phyloP scores from a whole-genome alignment of 2,888 invertebrate genomes.

The Neocrepidodera transversa region DNA sequence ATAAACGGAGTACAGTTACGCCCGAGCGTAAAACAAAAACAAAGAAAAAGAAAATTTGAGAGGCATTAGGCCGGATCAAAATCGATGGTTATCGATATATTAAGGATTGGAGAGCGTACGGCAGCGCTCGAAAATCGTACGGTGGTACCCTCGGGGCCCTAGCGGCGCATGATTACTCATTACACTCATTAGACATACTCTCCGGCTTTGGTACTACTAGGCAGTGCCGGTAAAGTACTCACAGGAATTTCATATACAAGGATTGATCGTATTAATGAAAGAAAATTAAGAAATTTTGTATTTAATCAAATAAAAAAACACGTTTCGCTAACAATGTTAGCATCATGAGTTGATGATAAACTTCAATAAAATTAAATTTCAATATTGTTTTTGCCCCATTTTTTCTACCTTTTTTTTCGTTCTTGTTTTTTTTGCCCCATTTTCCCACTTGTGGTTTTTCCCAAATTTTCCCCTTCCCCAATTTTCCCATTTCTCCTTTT shows the following conservation, averaged over 20 bases:
- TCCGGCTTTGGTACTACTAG: conserved; percentile 31
- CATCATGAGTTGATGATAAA: too few relatives aligned
- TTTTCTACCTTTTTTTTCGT: too few relatives aligned
- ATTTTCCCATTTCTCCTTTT: too few relatives aligned
- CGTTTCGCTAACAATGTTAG: too few relatives aligned
- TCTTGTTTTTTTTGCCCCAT: too few relatives aligned
- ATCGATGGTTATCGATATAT: conserved; percentile 27
- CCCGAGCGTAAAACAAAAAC: background rate
- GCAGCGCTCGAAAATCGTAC: conserved; percentile 21
- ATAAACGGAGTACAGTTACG: background rate
- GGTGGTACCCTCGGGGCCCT: conserved; percentile 19
- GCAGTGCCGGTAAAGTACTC: conserved; percentile 32
- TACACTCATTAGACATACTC: conserved; percentile 38
- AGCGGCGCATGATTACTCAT: conserved; percentile 45
- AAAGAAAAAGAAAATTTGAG: conserved; percentile 3
- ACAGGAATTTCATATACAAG: conserved; percentile 19
- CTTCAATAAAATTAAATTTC: too few relatives aligned
- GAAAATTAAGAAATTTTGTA: too few relatives aligned
- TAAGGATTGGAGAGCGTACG: conserved; percentile 22
- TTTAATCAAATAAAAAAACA: too few relatives aligned
- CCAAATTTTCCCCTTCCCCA: too few relatives aligned
- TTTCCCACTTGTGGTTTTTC: too few relatives aligned
- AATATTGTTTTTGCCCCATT: too few relatives aligned
- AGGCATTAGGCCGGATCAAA: conserved; percentile 21
- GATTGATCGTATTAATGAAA: background rate